Evolutionary conservation across 2,888 invertebrate genomes (phyloP), one percentile per base, ranked within the genome.

Genomic region (Theodoxus fluviatilis): DNA sequence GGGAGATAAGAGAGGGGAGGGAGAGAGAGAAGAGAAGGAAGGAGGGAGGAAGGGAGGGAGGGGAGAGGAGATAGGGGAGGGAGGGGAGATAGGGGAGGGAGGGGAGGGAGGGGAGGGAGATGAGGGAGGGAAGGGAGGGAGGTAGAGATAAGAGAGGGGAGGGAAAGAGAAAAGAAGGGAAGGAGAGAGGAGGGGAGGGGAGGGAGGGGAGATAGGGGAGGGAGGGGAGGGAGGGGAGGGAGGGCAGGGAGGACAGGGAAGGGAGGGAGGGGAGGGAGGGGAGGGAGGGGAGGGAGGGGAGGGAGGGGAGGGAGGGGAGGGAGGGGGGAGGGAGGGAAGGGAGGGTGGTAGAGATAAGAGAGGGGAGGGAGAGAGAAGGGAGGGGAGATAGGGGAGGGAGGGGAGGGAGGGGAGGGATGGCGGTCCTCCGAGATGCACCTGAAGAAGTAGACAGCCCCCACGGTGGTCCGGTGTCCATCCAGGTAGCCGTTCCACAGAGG

Each of bases 401-500:
- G 0, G 28, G 33, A 33, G 31, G 31, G 47, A 28, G 18, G n/a
- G 3, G 18, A 28, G n/a, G 31, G 35, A 57, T 18, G 37, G 18
- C 18, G 35, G 47, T 6, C 33, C 3, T 33, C 9, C 22, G 12
- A 57, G 3, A 57, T 1, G 28, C 47, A 86, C 74, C 96, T 92
- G 88, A 95, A 98, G 82, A 95, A 95, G 74, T 97, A 92, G 73
- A 94, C 94, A 0, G 96, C 94, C 0, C 97, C 97, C 37, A 96
- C 89, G 0, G 94, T 95, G 3, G 96, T 96, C 35, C 95, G 95
- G 93, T 86, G 79, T 12, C 90, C 90, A 75, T 90, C 89, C 63
- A 90, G 90, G 94, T 96, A 98, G 3, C 99, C 98, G 85, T 99
- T 98, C 91, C 94, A 95, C 9, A 99, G 91, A 64, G 93, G 91